Base-by-base conservation (phyloP, 2,113 vertebrate species). In the Campylomormyrus tamandua region DNA sequence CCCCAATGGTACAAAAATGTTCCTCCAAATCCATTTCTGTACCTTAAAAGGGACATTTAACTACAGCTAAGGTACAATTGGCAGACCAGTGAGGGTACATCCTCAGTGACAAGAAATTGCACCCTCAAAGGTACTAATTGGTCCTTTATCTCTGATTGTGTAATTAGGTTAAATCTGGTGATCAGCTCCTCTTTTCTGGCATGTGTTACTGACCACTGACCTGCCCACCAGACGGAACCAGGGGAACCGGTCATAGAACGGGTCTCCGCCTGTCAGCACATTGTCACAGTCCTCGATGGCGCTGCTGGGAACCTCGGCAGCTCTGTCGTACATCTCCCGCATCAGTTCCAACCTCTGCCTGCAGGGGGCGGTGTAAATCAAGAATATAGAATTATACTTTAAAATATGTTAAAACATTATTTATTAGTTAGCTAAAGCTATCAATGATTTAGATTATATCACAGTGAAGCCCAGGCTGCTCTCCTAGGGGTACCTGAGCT, bases 191-290 rank as follows among this genome's bases (percentile, higher is more conserved):
- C 4, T 39, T 77, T 5, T 80, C 74, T 42, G 13, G 70, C 70
- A 77, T 48, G 13, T 62, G 2, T 10, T 11, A 13, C 27, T 21
- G 56, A 27, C 21, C 80, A 89, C 97, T 97, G 96, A 99, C 98
- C 98, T 99, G 94, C 98, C 98, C 0, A 99, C 98, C 93, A 99
- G 96, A 92, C 98, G 97, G 96, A 99, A 99, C 98, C 98, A 99
- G 58, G 98, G 98, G 94, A 99, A 99, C 88, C 98, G 98, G 94
- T 99, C 98, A 0, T 99, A 99, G 95, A 99, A 99, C 49, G 98
- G 98, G 90, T 99, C 98, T 3, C 98, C 98, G 0, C 98, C 98
- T 0, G 97, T 98, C 95, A 98, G 96, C 87, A 96, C 97, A 0
- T 97, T 98, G 93, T 99, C 98, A 2, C 97, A 96, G 93, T 99